phyloP scores from a whole-genome alignment of 2,888 invertebrate species.

The Strigamia crassipes region DNA sequence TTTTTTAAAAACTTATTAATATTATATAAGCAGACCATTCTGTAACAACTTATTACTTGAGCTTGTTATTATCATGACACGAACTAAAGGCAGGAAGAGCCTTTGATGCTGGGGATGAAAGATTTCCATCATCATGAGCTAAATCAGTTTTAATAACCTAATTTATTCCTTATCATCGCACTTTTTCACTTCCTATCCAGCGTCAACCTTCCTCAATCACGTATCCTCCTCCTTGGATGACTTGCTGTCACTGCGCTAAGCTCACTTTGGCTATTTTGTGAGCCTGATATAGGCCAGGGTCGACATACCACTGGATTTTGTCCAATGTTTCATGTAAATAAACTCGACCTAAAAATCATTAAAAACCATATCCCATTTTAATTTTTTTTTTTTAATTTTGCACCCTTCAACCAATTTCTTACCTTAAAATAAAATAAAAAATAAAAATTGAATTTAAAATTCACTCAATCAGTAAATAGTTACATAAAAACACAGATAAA shows the following conservation, averaged over 20 bases:
- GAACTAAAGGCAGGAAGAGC: slow-evolving; percentile 12
- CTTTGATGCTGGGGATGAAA: slow-evolving; percentile 1
- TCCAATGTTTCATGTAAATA: background rate
- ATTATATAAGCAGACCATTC: too few relatives aligned
- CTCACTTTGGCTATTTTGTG: background rate
- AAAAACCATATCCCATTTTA: background rate
- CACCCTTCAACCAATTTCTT: too few relatives aligned
- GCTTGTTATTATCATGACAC: background rate
- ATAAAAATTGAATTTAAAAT: too few relatives aligned
- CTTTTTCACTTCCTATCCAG: background rate
- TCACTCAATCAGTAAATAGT: too few relatives aligned
- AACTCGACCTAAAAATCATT: background rate
- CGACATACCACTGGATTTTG: background rate
- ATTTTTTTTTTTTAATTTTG: background rate
- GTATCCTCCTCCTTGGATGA: background rate
- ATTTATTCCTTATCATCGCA: background rate
- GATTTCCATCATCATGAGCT: background rate
- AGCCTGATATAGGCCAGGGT: background rate
- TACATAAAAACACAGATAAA: too few relatives aligned
- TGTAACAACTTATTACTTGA: too few relatives aligned
- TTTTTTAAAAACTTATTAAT: background rate
- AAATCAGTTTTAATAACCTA: slow-evolving; percentile 19
- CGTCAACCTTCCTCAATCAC: background rate
- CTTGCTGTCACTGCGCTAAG: background rate
- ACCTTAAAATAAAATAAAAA: too few relatives aligned